Base-by-base conservation (phyloP, 2,797 vertebrate genomes). In the Petrocephalus sullivani region DNA sequence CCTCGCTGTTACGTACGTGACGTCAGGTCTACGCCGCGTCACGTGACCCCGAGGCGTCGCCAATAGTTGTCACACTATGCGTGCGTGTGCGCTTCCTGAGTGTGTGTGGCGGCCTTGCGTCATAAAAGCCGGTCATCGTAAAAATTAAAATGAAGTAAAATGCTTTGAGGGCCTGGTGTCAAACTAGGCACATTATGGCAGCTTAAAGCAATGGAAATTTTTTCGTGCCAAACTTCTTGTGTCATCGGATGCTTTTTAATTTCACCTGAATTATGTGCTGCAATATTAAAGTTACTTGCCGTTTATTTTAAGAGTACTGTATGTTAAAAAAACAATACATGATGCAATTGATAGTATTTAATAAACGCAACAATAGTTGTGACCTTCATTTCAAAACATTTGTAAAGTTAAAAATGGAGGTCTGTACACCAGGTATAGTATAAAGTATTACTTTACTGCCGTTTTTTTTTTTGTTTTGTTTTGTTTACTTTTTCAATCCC, bases 1-100 rank as follows among this genome's bases (percentile, higher is more conserved):
- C 58, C 23, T 9, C 64, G 85, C 53, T 71, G 78, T 49, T 60
- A 54, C 51, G 8, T n/a, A 0, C 2, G 53, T 91, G 91, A 92
- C 90, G 91, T 90, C 89, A 91, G 0, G 88, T 78, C 4, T 58
- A 56, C 28, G 12, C 81, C 49, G 1, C 3, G 61, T 89, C 91
- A 91, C 86, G 61, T 92, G 53, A 58, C 84, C 54, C 4, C 28
- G 4, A 19, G 64, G 23, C 75, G 33, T 7, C 71, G 37, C 58
- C 58, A 37, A 23, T 81, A 19, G 1, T 3, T 46, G 61, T 64
- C 19, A 8, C 19, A 23, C 56, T 19, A 19, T 64, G 61, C n/a
- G n/a, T 21, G 61, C 21, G 61, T 64, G 4, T 1, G 19, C 6
- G 19, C 12, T 12, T 57, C 12, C 5, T 51, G 49, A 51, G 28